A percentile compares a stretch with the other conserved stretches of the same genome.
Evolutionary conservation across 2,888 invertebrate species (phyloP).

Genomic region (Pristionchus mayeri): DNA sequence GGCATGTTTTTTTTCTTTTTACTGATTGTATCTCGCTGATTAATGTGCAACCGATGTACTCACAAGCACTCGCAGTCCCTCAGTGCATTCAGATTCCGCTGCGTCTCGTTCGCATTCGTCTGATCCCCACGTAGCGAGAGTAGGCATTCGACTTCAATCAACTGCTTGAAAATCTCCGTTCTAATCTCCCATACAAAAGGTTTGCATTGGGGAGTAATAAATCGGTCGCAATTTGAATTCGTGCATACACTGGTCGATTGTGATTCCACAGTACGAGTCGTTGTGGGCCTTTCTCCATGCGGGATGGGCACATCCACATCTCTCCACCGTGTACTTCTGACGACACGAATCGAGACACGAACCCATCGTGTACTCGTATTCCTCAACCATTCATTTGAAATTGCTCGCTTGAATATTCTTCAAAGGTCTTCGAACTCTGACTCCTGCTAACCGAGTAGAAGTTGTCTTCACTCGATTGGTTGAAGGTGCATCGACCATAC

Average conservation of each 20-base stretch:
- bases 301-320: slow-evolving; percentile 38
- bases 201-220: too few relatives aligned
- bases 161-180: too few relatives aligned
- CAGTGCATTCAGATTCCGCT: slow-evolving; percentile 13
- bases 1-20: too few relatives aligned
- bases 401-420: too few relatives aligned
- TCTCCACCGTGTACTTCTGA: slow-evolving; percentile 2
- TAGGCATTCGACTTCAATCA: slow-evolving; percentile 3
- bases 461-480: not conserved
- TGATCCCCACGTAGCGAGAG: not conserved
- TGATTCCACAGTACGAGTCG: slow-evolving; percentile 9
- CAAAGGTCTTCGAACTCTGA: too few relatives aligned
- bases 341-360: slow-evolving; percentile 18
- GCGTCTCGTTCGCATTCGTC: not conserved
- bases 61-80: slow-evolving; percentile 37
- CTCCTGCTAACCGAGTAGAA: slow-evolving; percentile 25
- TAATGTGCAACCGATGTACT: not conserved
- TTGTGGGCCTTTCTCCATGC: slow-evolving; percentile 24
- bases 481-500: not conserved
- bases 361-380: slow-evolving; percentile 11
- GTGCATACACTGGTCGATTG: not conserved
- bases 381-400: not conserved
- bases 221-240: too few relatives aligned
- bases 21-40: too few relatives aligned
- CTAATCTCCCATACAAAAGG: too few relatives aligned